Evolutionary conservation across 2,797 vertebrate genomes (phyloP).

Genomic region (Tragelaphus eurycerus): DNA sequence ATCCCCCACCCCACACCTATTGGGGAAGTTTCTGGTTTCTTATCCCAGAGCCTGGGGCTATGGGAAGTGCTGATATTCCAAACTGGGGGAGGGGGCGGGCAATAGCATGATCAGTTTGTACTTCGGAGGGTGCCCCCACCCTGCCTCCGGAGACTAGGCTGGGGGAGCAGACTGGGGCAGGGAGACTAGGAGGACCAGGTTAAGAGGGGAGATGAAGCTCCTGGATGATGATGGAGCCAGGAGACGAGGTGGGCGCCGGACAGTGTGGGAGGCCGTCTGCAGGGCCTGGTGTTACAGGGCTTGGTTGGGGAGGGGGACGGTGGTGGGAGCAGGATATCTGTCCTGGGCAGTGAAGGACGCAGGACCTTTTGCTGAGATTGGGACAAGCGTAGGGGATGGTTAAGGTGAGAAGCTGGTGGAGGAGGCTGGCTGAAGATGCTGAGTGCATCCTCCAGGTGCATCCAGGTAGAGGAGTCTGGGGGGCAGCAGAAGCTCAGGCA

Average conservation of each 20-base stretch:
- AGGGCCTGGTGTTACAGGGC: background rate
- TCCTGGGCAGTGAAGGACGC: background rate
- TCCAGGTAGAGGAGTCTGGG: background rate
- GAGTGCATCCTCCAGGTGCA: background rate
- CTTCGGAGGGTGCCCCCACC: too few species aligned
- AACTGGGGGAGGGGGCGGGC: fast-evolving
- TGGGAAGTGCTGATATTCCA: background rate
- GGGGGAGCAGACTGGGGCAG: background rate
- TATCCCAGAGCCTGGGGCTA: background rate
- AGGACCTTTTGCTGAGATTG: background rate
- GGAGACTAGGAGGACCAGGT: background rate
- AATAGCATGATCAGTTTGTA: background rate
- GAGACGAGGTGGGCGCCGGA: too few species aligned
- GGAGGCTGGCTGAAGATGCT: background rate
- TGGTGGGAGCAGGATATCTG: background rate
- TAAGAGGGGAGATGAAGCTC: background rate
- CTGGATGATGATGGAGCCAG: background rate
- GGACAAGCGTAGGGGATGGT: fast-evolving
- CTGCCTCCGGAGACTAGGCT: background rate
- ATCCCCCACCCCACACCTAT: fast-evolving
- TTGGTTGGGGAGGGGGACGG: fast-evolving
- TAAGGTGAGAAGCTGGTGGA: background rate
- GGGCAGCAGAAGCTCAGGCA: background rate
- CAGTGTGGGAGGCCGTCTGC: too few species aligned
- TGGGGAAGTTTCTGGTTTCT: background rate